phyloP scores from a whole-genome alignment of 2,113 vertebrate species.

The Cettia cetti region DNA sequence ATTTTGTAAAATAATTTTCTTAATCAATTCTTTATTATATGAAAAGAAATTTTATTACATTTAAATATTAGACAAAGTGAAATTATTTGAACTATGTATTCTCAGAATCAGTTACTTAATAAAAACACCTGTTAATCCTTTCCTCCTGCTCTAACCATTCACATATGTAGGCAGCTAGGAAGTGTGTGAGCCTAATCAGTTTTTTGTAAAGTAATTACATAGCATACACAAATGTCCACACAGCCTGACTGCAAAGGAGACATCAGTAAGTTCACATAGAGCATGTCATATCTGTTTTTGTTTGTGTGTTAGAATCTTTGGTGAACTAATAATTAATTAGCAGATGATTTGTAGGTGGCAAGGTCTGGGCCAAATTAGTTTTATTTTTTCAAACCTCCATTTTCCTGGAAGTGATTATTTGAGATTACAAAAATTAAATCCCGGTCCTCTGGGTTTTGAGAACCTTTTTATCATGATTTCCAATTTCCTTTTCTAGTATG shows the following conservation, averaged over 20 bases:
- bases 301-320: neutral
- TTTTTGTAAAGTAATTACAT: neutral
- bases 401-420: neutral
- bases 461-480: neutral
- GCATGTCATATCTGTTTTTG: neutral
- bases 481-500: neutral
- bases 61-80: neutral
- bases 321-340: constrained; percentile 27
- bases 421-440: neutral
- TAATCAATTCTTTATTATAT: neutral
- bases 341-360: constrained; percentile 1
- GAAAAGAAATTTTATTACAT: neutral
- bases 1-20: neutral
- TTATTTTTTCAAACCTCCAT: neutral
- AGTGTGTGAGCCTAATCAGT: neutral
- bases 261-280: neutral
- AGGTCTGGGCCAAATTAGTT: neutral
- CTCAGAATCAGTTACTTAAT: neutral
- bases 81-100: neutral
- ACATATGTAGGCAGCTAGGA: neutral
- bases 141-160: neutral
- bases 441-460: neutral
- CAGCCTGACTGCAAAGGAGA: neutral
- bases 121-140: neutral
- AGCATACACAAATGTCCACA: neutral